phyloP scores from a whole-genome alignment of 2,797 vertebrate species.

The Babyrousa celebensis region DNA sequence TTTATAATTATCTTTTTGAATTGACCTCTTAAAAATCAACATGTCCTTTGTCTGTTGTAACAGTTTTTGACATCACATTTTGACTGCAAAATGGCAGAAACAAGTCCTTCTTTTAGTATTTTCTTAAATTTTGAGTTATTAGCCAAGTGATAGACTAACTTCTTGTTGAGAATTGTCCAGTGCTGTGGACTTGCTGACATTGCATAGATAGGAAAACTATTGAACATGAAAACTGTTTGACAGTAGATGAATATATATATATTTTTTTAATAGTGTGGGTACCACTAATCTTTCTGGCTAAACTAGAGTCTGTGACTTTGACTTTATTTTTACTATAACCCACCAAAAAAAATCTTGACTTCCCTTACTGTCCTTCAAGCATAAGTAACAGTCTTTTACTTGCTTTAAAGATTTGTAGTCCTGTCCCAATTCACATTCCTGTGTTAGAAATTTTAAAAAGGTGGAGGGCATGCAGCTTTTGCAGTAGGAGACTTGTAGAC shows the following conservation, averaged over 20 bases:
- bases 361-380: neutral
- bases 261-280: neutral
- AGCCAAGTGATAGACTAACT: neutral
- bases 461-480: neutral
- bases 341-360: neutral
- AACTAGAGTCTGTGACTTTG: neutral
- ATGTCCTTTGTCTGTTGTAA: neutral
- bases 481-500: neutral
- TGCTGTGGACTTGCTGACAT: neutral
- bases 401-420: neutral
- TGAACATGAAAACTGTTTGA: neutral
- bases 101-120: neutral
- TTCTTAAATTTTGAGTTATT: neutral
- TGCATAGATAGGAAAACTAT: neutral
- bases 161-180: neutral
- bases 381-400: neutral
- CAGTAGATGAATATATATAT: neutral
- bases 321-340: neutral
- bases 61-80: slow-evolving; percentile 16
- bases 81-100: neutral
- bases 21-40: neutral
- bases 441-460: neutral
- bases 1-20: slow-evolving; percentile 6
- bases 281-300: neutral
- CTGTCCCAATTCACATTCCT: neutral